phyloP scores from a whole-genome alignment of 1,140 invertebrate species.

The Calosoma granatense region DNA sequence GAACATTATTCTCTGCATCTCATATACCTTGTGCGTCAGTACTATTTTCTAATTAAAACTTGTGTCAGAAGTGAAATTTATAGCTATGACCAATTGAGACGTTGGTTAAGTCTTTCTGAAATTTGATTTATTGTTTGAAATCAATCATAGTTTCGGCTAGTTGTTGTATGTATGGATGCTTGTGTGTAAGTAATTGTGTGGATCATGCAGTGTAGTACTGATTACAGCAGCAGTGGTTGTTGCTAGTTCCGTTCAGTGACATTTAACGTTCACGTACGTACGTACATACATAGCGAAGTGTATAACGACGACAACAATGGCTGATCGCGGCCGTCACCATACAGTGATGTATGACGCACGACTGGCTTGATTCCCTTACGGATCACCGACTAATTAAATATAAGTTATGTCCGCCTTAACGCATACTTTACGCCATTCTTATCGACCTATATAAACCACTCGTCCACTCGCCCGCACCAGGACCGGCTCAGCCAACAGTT shows the following conservation, averaged over 20 bases:
- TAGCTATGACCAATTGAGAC: background rate
- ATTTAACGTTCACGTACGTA: constrained; percentile 1
- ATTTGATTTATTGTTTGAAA: too few relatives aligned
- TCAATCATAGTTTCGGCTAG: too few relatives aligned
- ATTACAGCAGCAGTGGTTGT: background rate
- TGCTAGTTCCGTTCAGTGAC: constrained; percentile 1
- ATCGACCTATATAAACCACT: constrained; percentile 15
- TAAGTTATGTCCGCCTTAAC: constrained; percentile 19
- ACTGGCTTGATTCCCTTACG: constrained; percentile 18
- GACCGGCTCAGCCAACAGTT: background rate
- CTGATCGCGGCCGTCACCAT: background rate
- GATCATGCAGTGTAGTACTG: too few relatives aligned
- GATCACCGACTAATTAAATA: constrained; percentile 24
- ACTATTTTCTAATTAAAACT: too few relatives aligned
- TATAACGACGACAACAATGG: background rate
- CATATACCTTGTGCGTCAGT: too few relatives aligned
- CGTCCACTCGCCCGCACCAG: too few relatives aligned
- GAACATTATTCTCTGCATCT: too few relatives aligned
- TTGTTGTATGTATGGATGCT: background rate
- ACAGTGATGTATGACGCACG: constrained; percentile 20
- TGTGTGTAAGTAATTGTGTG: too few relatives aligned
- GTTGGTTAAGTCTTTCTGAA: too few relatives aligned
- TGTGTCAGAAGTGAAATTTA: background rate
- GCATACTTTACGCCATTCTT: constrained; percentile 22
- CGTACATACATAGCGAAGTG: background rate